Conservation (phyloP, 2,888 invertebrate genomes). For the Serrognathus titanus region DNA sequence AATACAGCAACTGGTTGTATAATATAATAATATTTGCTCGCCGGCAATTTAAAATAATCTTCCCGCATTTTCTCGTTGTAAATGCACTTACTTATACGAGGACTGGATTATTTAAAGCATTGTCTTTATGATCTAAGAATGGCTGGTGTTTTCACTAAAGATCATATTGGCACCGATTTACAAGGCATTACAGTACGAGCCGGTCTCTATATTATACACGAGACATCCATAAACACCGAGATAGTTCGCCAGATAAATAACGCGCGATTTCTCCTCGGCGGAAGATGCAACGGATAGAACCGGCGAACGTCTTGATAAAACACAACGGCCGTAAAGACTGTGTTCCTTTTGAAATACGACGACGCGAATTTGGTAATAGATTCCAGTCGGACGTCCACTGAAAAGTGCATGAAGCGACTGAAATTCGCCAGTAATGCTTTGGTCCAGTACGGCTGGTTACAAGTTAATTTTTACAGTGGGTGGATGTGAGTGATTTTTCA, state of each 20-base stretch:
- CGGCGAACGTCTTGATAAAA: constrained; percentile 13
- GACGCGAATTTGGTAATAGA: constrained; percentile 29
- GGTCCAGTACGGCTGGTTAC: constrained; percentile 4
- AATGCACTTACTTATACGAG: neutral
- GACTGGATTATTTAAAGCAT: constrained; percentile 6
- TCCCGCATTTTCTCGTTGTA: neutral
- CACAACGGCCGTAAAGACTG: constrained; percentile 14
- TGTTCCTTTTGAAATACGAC: constrained; percentile 29
- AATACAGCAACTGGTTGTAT: no score
- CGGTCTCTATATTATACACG: constrained; percentile 31
- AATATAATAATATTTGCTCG: no score
- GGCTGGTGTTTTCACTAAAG: constrained; percentile 34
- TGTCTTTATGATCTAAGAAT: constrained; percentile 11
- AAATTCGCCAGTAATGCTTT: neutral
- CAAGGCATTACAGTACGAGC: constrained; percentile 35
- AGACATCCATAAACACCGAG: constrained; percentile 31
- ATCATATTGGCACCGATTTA: constrained; percentile 40
- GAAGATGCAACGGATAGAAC: constrained; percentile 10
- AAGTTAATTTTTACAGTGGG: constrained; percentile 13
- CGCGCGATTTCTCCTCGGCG: neutral
- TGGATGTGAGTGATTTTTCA: constrained; percentile 16
- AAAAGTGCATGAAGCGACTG: neutral
- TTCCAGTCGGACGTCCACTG: constrained; percentile 17
- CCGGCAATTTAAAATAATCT: constrained; percentile 14
- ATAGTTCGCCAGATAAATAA: constrained; percentile 21